These are phyloP conservation scores for Peromyscus maniculatus DNA, from an alignment of 2,113 vertebrate species.

Conservation along the genomic window DNA sequence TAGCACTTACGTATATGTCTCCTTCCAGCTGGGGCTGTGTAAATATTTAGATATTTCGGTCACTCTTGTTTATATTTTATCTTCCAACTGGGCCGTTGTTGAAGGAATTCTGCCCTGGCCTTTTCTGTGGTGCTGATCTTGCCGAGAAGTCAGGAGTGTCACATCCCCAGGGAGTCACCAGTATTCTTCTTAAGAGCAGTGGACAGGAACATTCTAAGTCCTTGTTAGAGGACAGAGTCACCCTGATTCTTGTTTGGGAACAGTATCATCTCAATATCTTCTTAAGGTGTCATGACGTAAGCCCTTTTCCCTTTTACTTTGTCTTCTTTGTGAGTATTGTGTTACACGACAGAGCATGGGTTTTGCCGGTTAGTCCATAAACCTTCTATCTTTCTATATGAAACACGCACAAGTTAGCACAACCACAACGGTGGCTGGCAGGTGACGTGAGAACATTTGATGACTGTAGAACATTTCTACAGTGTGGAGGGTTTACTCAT, in stretches of 20 bases:
- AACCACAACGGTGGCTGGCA: neutral
- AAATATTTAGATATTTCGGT: conserved; percentile 82
- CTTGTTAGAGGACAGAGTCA: neutral
- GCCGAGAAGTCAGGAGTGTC: neutral
- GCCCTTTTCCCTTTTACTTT: neutral
- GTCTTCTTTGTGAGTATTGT: neutral
- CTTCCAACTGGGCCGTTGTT: conserved; percentile 65
- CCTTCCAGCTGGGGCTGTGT: conserved; percentile 81
- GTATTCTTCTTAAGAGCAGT: neutral
- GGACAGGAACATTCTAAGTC: neutral
- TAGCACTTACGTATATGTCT: conserved; percentile 79
- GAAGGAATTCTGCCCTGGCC: conserved; percentile 62
- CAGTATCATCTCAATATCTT: neutral
- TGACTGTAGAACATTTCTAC: neutral
- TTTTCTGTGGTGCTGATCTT: conserved; percentile 11
- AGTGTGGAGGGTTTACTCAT: neutral
- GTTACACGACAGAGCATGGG: neutral
- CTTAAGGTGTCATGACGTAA: neutral
- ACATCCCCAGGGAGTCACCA: neutral
- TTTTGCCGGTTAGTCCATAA: conserved; percentile 20
- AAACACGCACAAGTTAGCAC: neutral
- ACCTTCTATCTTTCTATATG: neutral
- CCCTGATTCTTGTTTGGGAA: neutral
- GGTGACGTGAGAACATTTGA: neutral
- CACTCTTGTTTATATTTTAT: conserved; percentile 74